Evolutionary conservation across 2,797 vertebrate species (phyloP), one percentile per base, ranked within the genome.

Genomic region (Columba guinea): DNA sequence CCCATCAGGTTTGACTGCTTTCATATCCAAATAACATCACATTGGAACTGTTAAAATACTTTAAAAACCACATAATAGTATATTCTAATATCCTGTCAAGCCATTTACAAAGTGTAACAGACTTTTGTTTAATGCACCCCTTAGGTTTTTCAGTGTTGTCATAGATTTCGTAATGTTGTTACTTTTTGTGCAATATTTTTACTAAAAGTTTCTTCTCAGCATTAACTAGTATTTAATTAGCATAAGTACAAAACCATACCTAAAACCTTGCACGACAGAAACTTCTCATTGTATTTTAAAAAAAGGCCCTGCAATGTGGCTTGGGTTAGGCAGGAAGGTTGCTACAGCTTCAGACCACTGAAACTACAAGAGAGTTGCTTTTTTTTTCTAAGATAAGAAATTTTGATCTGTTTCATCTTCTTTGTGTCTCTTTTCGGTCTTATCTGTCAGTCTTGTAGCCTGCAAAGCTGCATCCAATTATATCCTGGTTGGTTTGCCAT

Each of bases 401-500:
- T 84, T 87, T 89, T 90, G 32, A 44, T 49, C 16, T 24, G 16
- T 79, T 92, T 82, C 52, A 59, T 76, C 67, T 37, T 78, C 62
- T 70, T 19, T 28, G 17, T 63, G 71, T 58, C 49, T 79, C 76
- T 84, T 69, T 69, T n/a, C 52, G 86, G 77, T 62, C 59, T 95
- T 94, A 88, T 67, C 85, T 91, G 65, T 52, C 58, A 58, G 79
- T 52, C 74, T 68, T 37, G 41, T 23, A 79, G 83, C 44, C 83
- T 95, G 63, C 62, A 84, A 94, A n/a, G 62, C 53, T 91, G 73
- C 62, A 84, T 65, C 69, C 79, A 65, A 62, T 81, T 93, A 88
- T 53, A 81, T 56, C 74, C 69, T 0, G 28, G 37, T 13, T 64
- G 62, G 44, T 71, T 89, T 70, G 80, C 83, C 93, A 59, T 86